A percentile compares a stretch with the other conserved stretches of the same genome.
These are phyloP conservation scores for Vespertilio murinus DNA, from an alignment of 2,797 vertebrate genomes.

Conservation along the genomic window DNA sequence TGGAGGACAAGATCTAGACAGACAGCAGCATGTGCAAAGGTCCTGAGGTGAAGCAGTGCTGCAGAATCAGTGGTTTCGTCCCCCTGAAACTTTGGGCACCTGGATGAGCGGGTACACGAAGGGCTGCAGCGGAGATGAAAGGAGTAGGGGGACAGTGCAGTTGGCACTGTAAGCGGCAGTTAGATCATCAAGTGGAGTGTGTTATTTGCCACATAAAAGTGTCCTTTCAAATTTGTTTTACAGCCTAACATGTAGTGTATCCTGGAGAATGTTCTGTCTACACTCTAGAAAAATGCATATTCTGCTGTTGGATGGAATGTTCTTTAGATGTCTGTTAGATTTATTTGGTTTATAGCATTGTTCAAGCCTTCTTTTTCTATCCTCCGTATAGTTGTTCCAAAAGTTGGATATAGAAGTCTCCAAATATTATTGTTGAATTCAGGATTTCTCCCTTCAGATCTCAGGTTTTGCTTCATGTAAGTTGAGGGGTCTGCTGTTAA, in stretches of 20 bases:
- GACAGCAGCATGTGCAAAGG: not conserved
- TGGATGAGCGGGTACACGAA: not conserved
- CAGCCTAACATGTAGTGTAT: not conserved
- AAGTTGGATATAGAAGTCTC: not conserved
- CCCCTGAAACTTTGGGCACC: not conserved
- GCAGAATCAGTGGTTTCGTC: not conserved
- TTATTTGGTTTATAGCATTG: not conserved
- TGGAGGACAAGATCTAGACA: not conserved
- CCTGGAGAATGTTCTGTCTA: not conserved
- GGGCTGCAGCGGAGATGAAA: not conserved
- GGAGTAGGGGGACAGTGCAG: not conserved
- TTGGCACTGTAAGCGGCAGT: not conserved
- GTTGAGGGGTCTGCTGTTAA: not conserved
- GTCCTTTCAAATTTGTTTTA: not conserved
- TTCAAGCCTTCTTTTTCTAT: not conserved
- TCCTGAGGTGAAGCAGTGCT: not conserved
- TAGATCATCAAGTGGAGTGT: not conserved
- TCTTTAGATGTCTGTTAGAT: not conserved
- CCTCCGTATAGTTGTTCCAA: not conserved
- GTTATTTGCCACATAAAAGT: too few species aligned
- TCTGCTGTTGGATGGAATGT: not conserved
- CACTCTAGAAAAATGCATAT: not conserved
- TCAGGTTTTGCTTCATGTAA: not conserved
- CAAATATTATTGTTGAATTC: not conserved
- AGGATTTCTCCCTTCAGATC: not conserved